phyloP scores from a whole-genome alignment of 37 sponge, comb jelly and placozoan genomes.

The Eunapius fragilis region DNA sequence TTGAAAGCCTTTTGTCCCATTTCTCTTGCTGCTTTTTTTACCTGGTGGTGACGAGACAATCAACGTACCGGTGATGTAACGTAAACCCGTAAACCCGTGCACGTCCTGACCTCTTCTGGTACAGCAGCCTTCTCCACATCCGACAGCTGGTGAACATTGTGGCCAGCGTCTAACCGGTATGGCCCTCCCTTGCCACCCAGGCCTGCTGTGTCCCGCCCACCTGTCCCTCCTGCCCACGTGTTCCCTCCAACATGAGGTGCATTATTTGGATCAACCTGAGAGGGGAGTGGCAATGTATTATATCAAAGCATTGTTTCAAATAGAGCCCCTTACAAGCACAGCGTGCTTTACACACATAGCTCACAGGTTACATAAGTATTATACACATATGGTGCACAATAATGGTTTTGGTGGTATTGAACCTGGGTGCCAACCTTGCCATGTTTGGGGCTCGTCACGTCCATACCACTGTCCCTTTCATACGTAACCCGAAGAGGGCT shows the following conservation, averaged over 20 bases:
- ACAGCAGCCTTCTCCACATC: constrained; percentile 87
- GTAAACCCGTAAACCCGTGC: background rate
- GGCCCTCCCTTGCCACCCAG: constrained; percentile 95
- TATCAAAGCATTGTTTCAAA: no score
- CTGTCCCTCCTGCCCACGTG: constrained; percentile 97
- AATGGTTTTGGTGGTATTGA: no score
- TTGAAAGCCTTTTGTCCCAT: constrained; percentile 82
- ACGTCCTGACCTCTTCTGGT: constrained; percentile 86
- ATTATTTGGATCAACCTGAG: constrained; percentile 79
- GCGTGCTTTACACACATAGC: no score
- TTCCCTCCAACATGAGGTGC: constrained; percentile 95
- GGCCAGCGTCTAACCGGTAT: constrained; percentile 93
- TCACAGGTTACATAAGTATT: no score
- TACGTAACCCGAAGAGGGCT: constrained; percentile 33
- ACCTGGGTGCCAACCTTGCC: constrained; percentile 78
- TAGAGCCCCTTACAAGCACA: no score
- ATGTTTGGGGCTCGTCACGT: constrained; percentile 85
- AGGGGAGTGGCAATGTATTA: background rate
- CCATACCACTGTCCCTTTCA: constrained; percentile 56
- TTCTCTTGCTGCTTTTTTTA: constrained; percentile 83
- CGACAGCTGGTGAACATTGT: constrained; percentile 83
- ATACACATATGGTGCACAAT: no score
- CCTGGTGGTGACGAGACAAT: constrained; percentile 25
- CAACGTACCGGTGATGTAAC: background rate
- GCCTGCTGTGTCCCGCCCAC: constrained; percentile 94